Conservation (phyloP, 1,140 invertebrate species). For the Drosophila chauvacae region DNA sequence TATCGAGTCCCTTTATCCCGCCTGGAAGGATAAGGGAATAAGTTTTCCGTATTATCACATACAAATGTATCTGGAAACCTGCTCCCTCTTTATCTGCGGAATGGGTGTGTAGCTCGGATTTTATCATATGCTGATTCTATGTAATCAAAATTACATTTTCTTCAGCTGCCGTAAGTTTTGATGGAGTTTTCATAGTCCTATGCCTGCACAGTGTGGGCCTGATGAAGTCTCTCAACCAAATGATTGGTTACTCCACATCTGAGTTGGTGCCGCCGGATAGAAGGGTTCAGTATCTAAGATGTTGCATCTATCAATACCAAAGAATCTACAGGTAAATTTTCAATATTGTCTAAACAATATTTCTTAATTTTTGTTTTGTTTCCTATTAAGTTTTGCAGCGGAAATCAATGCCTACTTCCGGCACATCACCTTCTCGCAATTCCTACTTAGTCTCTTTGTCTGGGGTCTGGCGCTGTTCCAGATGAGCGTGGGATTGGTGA, state of each 20-base stretch:
- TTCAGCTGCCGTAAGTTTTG: constrained; percentile 68
- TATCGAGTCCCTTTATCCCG: constrained; percentile 63
- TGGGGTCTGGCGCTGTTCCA: constrained; percentile 74
- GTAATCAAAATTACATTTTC: neutral
- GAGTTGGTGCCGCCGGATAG: constrained; percentile 51
- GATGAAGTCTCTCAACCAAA: constrained; percentile 56
- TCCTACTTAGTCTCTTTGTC: constrained; percentile 65
- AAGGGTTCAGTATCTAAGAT: constrained; percentile 66
- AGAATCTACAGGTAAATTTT: constrained; percentile 37
- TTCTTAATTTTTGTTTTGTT: neutral
- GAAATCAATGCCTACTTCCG: constrained; percentile 63
- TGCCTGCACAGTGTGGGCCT: constrained; percentile 69
- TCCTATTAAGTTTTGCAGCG: constrained; percentile 39
- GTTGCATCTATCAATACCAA: constrained; percentile 75
- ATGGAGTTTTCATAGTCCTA: constrained; percentile 74
- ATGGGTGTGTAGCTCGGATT: constrained; percentile 53
- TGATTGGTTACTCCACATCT: constrained; percentile 65
- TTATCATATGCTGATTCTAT: no score
- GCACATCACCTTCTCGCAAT: constrained; percentile 71
- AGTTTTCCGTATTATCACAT: constrained; percentile 71
- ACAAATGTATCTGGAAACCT: constrained; percentile 57
- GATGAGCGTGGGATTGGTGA: constrained; percentile 70
- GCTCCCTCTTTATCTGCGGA: constrained; percentile 63
- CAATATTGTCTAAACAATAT: neutral
- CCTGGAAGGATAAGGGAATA: constrained; percentile 67